Evolutionary conservation across 1,140 invertebrate genomes (phyloP).

Genomic region (Pomacea maculata): DNA sequence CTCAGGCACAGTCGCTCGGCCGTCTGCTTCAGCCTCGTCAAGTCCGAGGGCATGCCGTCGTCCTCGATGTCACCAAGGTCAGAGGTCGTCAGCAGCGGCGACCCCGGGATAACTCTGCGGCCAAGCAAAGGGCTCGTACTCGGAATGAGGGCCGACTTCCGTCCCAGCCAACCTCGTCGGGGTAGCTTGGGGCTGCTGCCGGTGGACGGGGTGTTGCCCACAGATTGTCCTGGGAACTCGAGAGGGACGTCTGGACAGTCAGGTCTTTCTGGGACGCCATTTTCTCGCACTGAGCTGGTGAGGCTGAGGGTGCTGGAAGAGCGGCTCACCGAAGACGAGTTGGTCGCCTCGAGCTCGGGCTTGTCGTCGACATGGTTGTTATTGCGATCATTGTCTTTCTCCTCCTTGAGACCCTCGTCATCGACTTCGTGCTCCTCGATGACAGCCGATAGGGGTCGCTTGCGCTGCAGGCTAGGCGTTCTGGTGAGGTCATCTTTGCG

Average conservation of each 20-base stretch:
- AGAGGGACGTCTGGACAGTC: too few species aligned
- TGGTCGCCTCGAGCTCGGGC: background rate
- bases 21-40: conserved; percentile 31
- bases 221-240: too few species aligned
- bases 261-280: too few species aligned
- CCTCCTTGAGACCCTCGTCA: background rate
- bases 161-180: background rate
- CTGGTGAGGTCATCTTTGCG: conserved; percentile 18
- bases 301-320: too few species aligned
- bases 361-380: conserved; percentile 4
- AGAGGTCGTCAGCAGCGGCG: background rate
- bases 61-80: background rate
- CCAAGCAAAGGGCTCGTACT: conserved; percentile 7
- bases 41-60: conserved; percentile 15
- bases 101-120: background rate
- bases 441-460: conserved; percentile 16
- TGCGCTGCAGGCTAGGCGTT: background rate
- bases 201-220: too few species aligned
- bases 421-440: conserved; percentile 16
- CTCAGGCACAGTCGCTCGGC: conserved; percentile 33
- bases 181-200: conserved; percentile 2
- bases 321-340: too few species aligned
- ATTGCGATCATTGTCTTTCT: background rate
- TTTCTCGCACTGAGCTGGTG: too few species aligned
- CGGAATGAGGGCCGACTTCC: conserved; percentile 6